Conservation (phyloP, 2,113 vertebrate species). For the Martes martes region DNA sequence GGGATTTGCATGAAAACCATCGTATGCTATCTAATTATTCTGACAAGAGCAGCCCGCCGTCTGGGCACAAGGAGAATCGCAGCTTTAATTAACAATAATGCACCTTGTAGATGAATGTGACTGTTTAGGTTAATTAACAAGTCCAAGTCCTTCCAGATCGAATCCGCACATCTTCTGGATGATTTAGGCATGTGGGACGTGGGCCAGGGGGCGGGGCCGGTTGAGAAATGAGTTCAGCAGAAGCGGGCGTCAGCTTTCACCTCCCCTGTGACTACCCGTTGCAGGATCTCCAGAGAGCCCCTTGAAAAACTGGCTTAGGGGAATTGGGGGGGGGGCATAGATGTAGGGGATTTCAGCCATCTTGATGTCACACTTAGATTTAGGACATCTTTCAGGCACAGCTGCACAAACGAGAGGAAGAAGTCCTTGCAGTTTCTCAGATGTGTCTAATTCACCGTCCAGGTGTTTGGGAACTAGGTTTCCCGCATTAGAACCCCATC, state of each 20-base stretch:
- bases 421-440: not conserved
- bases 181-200: not conserved
- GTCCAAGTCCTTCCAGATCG: slow-evolving; percentile 40
- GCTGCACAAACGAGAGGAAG: not conserved
- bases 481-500: not conserved
- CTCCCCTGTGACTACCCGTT: not conserved
- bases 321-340: too few relatives aligned
- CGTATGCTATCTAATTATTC: slow-evolving; percentile 66
- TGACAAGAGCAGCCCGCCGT: slow-evolving; percentile 62
- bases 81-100: slow-evolving; percentile 75
- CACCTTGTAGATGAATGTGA: slow-evolving; percentile 68
- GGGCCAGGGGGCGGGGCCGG: too few relatives aligned
- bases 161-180: slow-evolving; percentile 21
- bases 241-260: not conserved
- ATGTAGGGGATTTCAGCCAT: not conserved
- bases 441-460: not conserved
- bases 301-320: not conserved
- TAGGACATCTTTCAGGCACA: not conserved
- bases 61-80: slow-evolving; percentile 69
- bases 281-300: not conserved
- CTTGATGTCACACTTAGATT: not conserved
- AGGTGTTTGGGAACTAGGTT: not conserved
- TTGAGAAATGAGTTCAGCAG: not conserved
- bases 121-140: slow-evolving; percentile 75
- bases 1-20: slow-evolving; percentile 70